Evolutionary conservation across 1,140 invertebrate genomes (phyloP), one percentile per base, ranked within the genome.

Genomic region (Maniola jurtina): DNA sequence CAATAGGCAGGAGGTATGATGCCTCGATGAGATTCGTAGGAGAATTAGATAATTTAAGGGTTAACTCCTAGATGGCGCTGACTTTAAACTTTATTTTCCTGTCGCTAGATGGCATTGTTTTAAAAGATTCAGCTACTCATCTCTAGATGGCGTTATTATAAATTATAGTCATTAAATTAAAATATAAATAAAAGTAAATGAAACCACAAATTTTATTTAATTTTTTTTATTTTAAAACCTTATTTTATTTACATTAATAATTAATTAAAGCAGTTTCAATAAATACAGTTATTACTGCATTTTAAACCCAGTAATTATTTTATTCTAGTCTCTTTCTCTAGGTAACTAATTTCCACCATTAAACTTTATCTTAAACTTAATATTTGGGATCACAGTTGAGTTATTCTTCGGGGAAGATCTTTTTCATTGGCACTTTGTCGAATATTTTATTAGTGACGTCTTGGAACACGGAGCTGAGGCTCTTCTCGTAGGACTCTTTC

Each of bases 401-500:
- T 75, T 75, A 86, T 5, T 84, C 77, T 76, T 92, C 91, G 35
- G 92, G 82, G 68, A 94, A 94, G 67, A 95, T 91, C 70, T 92
- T 91, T 62, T 94, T 92, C 70, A 94, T 91, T 14, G 94, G 93
- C 15, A 94, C 91, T 65, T 92, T 92, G 63, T 92, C 92, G 70
- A 95, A 94, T 60, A 95, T 90, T 65, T 93, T 92, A 71, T 94
- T 94, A 0, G 91, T 90, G 5, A 94, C 88, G 61, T 94, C 92
- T 58, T 90, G 87, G 71, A 94, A 94, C 0, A 94, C 91, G 2
- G 91, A 78, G 40, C 93, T 92, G 47, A 95, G 92, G 8, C 93
- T 92, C 61, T 94, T 91, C 71, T 94, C 92, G 66, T 94, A 94
- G 0, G 93, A 90, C 7, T 88, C 84, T 70, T 93, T 93, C 35